A percentile compares a stretch with the other conserved stretches of the same genome.
Conservation (phyloP, 2,113 vertebrate species). For the Platichthys flesus region DNA sequence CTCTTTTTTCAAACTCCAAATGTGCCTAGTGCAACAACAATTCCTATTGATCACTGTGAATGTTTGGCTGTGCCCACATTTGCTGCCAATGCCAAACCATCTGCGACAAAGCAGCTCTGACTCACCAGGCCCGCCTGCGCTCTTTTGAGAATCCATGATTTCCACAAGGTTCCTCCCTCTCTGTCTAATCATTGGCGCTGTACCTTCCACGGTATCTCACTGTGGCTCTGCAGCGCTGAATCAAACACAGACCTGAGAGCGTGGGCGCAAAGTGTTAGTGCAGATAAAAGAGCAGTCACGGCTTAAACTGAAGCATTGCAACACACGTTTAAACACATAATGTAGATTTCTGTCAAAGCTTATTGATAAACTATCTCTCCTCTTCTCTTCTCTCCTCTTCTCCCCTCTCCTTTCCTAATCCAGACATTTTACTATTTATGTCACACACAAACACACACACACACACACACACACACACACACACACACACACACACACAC, state of each 20-base stretch:
- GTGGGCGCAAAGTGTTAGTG: conserved; percentile 30
- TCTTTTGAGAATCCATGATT: conserved; percentile 50
- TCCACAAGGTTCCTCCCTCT: conserved; percentile 56
- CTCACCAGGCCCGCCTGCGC: conserved; percentile 61
- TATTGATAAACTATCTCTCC: not conserved
- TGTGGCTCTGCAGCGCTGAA: conserved; percentile 35
- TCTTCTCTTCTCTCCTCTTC: not conserved
- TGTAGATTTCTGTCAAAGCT: conserved; percentile 8
- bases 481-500: conserved; percentile 5
- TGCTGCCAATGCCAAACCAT: conserved; percentile 66
- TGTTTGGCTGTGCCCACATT: conserved; percentile 55
- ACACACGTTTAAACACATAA: conserved; percentile 1
- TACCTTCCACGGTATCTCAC: conserved; percentile 22
- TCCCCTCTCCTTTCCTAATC: not conserved
- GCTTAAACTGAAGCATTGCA: conserved; percentile 7
- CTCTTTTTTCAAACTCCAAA: not conserved
- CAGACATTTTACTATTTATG: too few relatives aligned
- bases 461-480: not conserved
- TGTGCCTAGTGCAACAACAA: conserved; percentile 20
- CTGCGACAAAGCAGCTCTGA: conserved; percentile 68
- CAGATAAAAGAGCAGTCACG: conserved; percentile 37
- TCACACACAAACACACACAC: not conserved
- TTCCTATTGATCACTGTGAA: conserved; percentile 6
- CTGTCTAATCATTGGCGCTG: conserved; percentile 37
- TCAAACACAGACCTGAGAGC: conserved; percentile 31